Evolutionary conservation across 2,797 vertebrate species (phyloP).

Genomic region (Epinephelus malabaricus): DNA sequence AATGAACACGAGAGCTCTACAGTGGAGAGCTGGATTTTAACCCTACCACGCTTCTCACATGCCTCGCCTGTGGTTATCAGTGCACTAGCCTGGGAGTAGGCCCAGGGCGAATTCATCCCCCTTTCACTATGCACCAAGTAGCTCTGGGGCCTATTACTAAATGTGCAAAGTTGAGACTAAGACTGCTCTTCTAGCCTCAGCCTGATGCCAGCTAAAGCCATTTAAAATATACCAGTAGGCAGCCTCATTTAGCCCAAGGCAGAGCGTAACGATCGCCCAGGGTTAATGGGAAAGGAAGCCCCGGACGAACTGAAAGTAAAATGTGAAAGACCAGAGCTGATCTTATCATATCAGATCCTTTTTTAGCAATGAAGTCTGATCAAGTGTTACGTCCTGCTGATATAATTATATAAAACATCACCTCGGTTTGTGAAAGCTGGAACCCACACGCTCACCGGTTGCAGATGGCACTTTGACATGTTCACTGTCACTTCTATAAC

Average conservation of each 20-base stretch:
- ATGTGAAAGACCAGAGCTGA: background rate
- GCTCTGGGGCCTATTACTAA: conserved; percentile 35
- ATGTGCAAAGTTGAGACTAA: conserved; percentile 29
- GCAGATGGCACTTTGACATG: background rate
- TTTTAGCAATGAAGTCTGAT: conserved; percentile 3
- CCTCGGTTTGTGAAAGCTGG: background rate
- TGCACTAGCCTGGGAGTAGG: conserved; percentile 9
- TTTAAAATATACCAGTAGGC: conserved; percentile 33
- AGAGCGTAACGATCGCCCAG: background rate
- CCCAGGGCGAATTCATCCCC: conserved; percentile 21
- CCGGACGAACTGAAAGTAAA: conserved; percentile 9
- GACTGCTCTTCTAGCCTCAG: background rate
- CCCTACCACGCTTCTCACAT: conserved; percentile 2
- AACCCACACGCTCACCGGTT: conserved; percentile 1
- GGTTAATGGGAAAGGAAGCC: conserved; percentile 19
- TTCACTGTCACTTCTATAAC: background rate
- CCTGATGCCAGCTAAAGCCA: background rate
- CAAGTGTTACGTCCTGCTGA: background rate
- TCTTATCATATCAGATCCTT: conserved; percentile 11
- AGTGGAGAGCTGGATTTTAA: conserved; percentile 28
- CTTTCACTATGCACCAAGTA: conserved; percentile 9
- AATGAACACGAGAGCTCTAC: conserved; percentile 34
- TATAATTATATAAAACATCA: conserved; percentile 12
- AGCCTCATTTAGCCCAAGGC: conserved; percentile 39
- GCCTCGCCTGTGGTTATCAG: conserved; percentile 27